Percentiles rank a stretch among this genome's conserved stretches.
Conservation (phyloP, 2,113 vertebrate genomes). For the Ailuropoda melanoleuca region DNA sequence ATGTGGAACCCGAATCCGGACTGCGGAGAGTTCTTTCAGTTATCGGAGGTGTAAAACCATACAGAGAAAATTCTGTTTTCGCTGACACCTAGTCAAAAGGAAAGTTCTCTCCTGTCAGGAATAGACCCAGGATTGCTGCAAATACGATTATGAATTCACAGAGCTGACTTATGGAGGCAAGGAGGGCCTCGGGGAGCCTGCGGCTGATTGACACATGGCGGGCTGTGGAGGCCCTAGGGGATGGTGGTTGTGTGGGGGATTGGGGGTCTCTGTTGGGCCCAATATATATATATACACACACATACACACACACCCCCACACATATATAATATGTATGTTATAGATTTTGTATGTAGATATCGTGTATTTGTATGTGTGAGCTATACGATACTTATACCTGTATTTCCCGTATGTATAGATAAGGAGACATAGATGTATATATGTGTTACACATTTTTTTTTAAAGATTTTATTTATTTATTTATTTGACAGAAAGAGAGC, state of each 20-base stretch:
- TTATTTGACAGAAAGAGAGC: too few species aligned
- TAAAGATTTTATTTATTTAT: neutral
- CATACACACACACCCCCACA: too few species aligned
- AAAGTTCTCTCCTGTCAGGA: neutral
- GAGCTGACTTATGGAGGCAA: neutral
- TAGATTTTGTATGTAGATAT: neutral
- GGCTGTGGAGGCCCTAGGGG: rapidly evolving
- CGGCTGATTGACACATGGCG: neutral
- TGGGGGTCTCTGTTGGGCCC: neutral
- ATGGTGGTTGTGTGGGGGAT: neutral
- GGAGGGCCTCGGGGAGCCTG: neutral
- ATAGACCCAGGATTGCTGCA: neutral
- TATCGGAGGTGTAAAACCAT: neutral
- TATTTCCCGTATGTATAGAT: neutral
- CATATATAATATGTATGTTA: too few species aligned
- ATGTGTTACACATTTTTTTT: neutral
- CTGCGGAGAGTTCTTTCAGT: neutral
- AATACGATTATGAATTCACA: neutral
- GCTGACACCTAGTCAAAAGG: neutral
- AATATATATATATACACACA: neutral
- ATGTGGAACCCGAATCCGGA: neutral
- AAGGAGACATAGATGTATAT: neutral
- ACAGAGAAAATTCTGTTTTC: neutral
- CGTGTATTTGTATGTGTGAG: neutral
- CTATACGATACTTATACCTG: neutral